Evolutionary conservation across 2,797 vertebrate genomes (phyloP).

Genomic region (Sitta carolinensis): DNA sequence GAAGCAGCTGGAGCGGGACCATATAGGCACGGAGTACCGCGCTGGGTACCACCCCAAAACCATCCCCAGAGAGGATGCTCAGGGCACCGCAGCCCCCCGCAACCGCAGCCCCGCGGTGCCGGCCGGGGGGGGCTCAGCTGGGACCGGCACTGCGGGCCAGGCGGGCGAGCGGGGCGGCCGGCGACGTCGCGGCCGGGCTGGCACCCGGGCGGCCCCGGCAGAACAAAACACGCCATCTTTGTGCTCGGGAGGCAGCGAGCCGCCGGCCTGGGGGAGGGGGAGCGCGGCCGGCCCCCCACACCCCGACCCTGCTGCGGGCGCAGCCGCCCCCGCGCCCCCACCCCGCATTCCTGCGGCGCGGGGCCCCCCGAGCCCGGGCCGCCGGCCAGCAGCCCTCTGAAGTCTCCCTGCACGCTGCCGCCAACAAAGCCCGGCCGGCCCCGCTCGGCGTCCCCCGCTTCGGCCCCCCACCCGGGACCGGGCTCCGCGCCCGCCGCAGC

Average conservation of each 20-base stretch:
- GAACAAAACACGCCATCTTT: conserved; percentile 23
- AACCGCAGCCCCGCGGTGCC: rapidly evolving
- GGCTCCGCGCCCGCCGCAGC: not conserved
- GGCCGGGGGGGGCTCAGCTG: not conserved
- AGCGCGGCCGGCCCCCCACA: not conserved
- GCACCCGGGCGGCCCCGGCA: not conserved
- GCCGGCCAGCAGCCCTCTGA: conserved; percentile 32
- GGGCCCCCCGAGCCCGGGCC: conserved; percentile 36
- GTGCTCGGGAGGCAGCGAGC: not conserved
- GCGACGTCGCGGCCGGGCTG: not conserved
- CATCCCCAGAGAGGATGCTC: not conserved
- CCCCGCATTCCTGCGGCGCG: conserved; percentile 38
- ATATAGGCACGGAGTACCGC: rapidly evolving
- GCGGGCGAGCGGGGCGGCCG: not conserved
- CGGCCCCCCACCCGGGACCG: not conserved
- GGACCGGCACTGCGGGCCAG: not conserved
- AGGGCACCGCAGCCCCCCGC: not conserved
- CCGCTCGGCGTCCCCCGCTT: not conserved
- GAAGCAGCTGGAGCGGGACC: rapidly evolving
- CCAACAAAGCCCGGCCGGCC: conserved; percentile 36
- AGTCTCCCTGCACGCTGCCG: conserved; percentile 24
- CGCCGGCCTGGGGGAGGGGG: not conserved
- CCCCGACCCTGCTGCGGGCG: not conserved
- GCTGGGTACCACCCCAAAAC: not conserved
- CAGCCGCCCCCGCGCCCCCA: not conserved